Evolutionary conservation across 2,797 vertebrate species (phyloP), one percentile per base, ranked within the genome.

Genomic region (Poecile montanus): DNA sequence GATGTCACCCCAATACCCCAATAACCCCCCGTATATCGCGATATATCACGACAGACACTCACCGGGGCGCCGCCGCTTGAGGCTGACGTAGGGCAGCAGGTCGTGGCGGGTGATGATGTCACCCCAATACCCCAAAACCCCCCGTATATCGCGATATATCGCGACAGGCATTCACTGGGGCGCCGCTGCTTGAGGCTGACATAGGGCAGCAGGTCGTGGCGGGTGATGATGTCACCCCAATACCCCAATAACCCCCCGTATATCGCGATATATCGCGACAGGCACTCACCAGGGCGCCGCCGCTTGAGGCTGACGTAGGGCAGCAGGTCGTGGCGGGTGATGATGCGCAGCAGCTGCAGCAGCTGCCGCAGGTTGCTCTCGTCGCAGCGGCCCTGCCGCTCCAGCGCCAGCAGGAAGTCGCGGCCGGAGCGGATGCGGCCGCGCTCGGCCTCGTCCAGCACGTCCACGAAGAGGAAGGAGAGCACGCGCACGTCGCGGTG

Each of bases 401-500:
- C 99, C 76, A 99, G 95, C 0, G 99, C 99, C 93, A 99, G 74
- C 84, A 99, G 95, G 97, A 99, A 99, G 97, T 99, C 99, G 81
- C 98, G 97, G 23, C 99, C 99, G 2, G 98, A 99, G 72, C 99
- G 98, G 97, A 99, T 99, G 93, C 99, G 98, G 15, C 99, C 99
- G 5, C 99, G 97, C 96, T 99, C 99, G 2, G 99, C 99, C 95
- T 99, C 99, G 2, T 99, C 99, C 4, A 99, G 99, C 75, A 99
- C 99, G 4, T 99, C 99, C n/a, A 99, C 99, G 40, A 99, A 99
- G 50, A 99, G 98, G 95, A 99, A 99, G 44, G 99, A 99, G 67
- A 99, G 98, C 26, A 99, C 99, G 0, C 99, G 97, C 56, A 99
- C 99, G 8, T 99, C 99, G 7, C 99, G 97, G 95, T 99, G 99